These are phyloP conservation scores for Epirrita christyi DNA, from an alignment of 2,888 invertebrate species.

Conservation along the genomic window DNA sequence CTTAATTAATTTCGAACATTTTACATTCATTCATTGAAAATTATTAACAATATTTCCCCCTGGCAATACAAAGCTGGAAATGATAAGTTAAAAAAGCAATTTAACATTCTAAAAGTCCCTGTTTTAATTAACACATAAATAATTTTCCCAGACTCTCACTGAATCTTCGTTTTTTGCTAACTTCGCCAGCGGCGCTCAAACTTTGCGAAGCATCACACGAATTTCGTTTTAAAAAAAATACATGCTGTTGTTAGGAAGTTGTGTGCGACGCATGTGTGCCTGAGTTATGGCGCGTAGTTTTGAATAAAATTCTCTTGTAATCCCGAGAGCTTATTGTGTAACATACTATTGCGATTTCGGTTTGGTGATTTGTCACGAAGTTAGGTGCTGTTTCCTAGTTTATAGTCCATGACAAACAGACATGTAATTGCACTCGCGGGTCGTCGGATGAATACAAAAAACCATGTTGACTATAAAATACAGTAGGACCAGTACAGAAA, in stretches of 20 bases:
- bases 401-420: conserved; percentile 1
- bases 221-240: conserved; percentile 24
- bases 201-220: conserved; percentile 8
- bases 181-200: conserved; percentile 13
- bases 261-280: conserved; percentile 21
- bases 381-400: conserved; percentile 7
- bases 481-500: too few relatives aligned
- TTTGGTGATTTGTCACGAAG: conserved; percentile 11
- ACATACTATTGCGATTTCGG: conserved; percentile 22
- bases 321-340: conserved; percentile 23
- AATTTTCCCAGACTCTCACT: conserved; percentile 14
- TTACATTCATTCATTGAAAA: neutral
- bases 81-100: conserved; percentile 31
- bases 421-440: neutral
- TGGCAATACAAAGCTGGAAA: conserved; percentile 12
- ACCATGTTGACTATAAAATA: too few relatives aligned
- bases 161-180: conserved; percentile 15
- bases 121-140: conserved; percentile 33
- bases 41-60: conserved; percentile 13
- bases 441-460: neutral
- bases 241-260: conserved; percentile 16
- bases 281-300: conserved; percentile 32
- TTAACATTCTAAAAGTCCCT: conserved; percentile 25
- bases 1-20: too few relatives aligned
- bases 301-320: conserved; percentile 29